Base-by-base conservation (phyloP, 2,888 invertebrate species). In the Tetanocera ferruginea region DNA sequence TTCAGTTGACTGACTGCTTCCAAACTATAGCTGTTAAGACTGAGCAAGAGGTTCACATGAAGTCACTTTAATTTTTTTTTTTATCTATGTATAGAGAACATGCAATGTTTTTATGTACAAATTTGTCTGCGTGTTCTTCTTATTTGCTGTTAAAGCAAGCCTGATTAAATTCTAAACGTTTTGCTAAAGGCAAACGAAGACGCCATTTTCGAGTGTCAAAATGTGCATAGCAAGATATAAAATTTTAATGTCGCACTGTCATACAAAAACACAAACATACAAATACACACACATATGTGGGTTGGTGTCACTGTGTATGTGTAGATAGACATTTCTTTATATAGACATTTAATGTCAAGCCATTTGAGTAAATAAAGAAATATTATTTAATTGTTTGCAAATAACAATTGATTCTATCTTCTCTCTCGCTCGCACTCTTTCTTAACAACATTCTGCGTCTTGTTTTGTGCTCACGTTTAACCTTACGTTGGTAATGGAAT, bases 341-440 rank as follows among this genome's bases (percentile, higher is more conserved):
- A 43, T 43, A 43, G 43, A 43, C 43, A 43, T 43, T 43, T 43
- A 14, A 43, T 43, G 43, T 43, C 43, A 43, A 43, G 43, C 60
- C 28, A n/a, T 51, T 69, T 11, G 49, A 51, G 23, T 69, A 23
- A 49, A 69, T 51, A 34, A 31, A 25, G 25, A 69, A 49, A 43
- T 51, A 51, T 11, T 23, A 69, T 51, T 52, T 69, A 69, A 69
- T 69, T 69, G 69, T 49, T 69, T 69, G 51, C 51, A 69, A 69
- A 69, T 51, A 69, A 28, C 64, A 64, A 25, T 28, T 6, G 25
- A 23, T 60, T 28, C 14, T 25, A 4, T 25, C 11, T 14, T 64
- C 31, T 64, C n/a, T 17, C 28, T 64, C 17, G 17, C 34, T 31
- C 28, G 17, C 17, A 6, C 60, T 67, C 43, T 37, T 66, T 31